Evolutionary conservation across 2,888 invertebrate species (phyloP), one percentile per base, ranked within the genome.

Genomic region (Himalopsyche japonica): DNA sequence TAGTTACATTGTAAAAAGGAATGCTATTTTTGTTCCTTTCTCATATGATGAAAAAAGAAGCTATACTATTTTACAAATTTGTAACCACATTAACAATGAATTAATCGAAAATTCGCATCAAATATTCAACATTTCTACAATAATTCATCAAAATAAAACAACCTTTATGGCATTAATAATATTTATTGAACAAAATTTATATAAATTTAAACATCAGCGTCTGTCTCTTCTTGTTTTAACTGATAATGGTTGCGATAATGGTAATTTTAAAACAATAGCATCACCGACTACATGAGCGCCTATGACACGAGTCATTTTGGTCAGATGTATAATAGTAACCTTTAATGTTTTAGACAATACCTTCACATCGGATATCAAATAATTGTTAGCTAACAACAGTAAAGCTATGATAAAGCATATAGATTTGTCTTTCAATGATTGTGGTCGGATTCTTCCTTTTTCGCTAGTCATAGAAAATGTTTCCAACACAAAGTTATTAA

Each of bases 381-480:
- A 86, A 76, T 87, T 82, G 1, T 76, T 70, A 8, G 77, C 76
- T 15, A 87, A 64, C 10, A 87, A 80, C n/a, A 86, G 80, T 7
- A 86, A n/a, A 24, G 84, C 82, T 24, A 86, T 47, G 10, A 84
- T 15, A 81, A 86, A 82, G 82, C 86, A 87, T 15, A 87, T 49
- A 18, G 83, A 78, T 70, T 86, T 87, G 76, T 87, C 87, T 82
- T 87, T 87, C 37, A 84, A 78, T 2, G 83, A 43, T 30, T 80
- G 77, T 24, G 87, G 87, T 12, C 87, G 79, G 6, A 82, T 84
- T 57, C 87, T 83, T 34, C 85, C 86, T 83, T 80, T 87, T 24
- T 87, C 87, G 37, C 76, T 87, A 10, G n/a, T 8, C 64, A 84
- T 79, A 18, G 86, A 85, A 82, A 86, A 87, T 15, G 18, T 84